A percentile compares a stretch with the other conserved stretches of the same genome.
Conservation (phyloP, 2,888 invertebrate species). For the Spilarctia lutea region DNA sequence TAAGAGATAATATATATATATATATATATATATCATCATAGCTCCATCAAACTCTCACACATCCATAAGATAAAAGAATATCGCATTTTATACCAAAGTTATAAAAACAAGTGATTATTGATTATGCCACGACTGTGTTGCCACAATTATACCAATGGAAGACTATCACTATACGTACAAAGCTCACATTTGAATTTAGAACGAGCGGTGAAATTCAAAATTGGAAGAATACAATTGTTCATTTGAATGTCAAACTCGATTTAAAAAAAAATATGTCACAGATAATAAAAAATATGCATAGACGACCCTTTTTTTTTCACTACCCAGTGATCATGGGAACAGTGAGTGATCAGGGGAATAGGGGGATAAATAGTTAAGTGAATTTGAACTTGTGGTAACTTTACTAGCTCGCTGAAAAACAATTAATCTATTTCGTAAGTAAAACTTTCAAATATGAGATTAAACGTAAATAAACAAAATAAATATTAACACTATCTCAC, state of each 20-base stretch:
- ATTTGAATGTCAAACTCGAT: background rate
- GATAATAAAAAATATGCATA: background rate
- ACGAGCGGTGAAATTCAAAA: background rate
- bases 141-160: constrained; percentile 31
- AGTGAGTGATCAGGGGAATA: no score
- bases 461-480: background rate
- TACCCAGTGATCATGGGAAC: no score
- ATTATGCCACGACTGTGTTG: constrained; percentile 23
- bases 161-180: constrained; percentile 21
- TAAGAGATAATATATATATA: background rate
- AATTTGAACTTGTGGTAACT: no score
- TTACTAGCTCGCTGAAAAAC: no score
- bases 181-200: background rate
- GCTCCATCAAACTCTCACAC: constrained; percentile 28
- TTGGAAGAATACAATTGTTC: background rate
- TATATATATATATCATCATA: constrained; percentile 15
- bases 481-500: constrained; percentile 2
- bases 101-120: constrained; percentile 23
- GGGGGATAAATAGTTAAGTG: no score
- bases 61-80: constrained; percentile 49
- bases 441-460: background rate
- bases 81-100: constrained; percentile 36
- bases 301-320: no score
- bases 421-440: background rate
- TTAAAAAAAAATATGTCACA: background rate